Base-by-base conservation (phyloP, 2,888 invertebrate genomes). In the Blera fallax region DNA sequence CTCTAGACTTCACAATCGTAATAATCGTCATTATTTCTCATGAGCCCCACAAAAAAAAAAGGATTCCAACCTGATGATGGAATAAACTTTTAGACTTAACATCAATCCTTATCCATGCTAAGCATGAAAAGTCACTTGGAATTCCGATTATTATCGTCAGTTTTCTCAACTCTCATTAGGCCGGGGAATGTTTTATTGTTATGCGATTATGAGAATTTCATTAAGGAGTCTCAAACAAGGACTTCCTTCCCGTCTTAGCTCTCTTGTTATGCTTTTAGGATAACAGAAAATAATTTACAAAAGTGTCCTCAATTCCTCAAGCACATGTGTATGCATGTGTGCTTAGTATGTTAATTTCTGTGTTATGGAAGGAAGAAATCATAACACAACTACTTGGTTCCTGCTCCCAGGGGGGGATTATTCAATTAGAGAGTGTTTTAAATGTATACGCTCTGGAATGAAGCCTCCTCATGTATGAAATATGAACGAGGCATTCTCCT, bases 351-450 rank as follows among this genome's bases (percentile, higher is more conserved):
- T 60, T 70, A 78, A 78, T 78, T 70, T 62, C 11, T 21, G 5
- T 16, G 10, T 27, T 14, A 2, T 37, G n/a, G 52, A 11, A 34
- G 8, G 58, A 34, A 40, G 52, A 73, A 73, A 60, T 45, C 56
- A 70, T 56, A 45, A 74, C 50, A 69, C 34, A 50, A 81, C 77
- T 77, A 77, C 60, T 64, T 62, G 27, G 27, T 18, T 72, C 52
- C 48, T 58, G 34, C 29, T 73, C 40, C 50, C n/a, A 16, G 16
- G 54, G 77, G 64, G 58, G 78, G 64, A 65, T 78, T 77, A 82
- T 82, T 82, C 82, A 82, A 82, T 82, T 82, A 82, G 77, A 65
- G 56, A 78, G 78, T 77, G 77, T 82, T 77, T 76, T 56, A 62
- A 82, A 76, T 70, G 69, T 77, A 58, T 29, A 65, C 65, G 72